Conservation (phyloP, 2,797 vertebrate species). For the Petrocephalus schoutedeni region DNA sequence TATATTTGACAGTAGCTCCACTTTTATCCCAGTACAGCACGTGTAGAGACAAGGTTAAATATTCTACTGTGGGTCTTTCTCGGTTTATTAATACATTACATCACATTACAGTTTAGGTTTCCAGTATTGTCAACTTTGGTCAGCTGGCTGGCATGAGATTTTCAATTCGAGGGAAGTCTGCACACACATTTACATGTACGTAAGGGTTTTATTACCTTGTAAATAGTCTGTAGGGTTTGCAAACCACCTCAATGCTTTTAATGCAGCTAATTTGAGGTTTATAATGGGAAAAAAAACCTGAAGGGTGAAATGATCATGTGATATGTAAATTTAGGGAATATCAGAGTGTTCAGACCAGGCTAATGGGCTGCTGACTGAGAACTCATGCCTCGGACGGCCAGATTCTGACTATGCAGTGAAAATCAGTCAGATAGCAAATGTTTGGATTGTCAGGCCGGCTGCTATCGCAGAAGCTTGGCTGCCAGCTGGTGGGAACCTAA, state of each 20-base stretch:
- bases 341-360: neutral
- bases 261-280: too few relatives aligned
- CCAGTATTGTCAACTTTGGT: too few relatives aligned
- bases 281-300: too few relatives aligned
- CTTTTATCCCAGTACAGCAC: neutral
- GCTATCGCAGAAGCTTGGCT: neutral
- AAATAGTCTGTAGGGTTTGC: too few relatives aligned
- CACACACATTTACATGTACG: too few relatives aligned
- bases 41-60: neutral
- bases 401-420: neutral
- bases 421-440: neutral
- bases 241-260: too few relatives aligned
- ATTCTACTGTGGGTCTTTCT: neutral
- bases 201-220: too few relatives aligned
- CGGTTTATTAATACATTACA: neutral
- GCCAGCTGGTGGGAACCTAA: neutral
- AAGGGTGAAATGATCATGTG: neutral
- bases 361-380: neutral
- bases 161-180: too few relatives aligned
- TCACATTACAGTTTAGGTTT: neutral
- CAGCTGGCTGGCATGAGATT: too few relatives aligned
- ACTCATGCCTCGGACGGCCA: neutral
- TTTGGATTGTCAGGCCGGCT: neutral
- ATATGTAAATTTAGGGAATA: neutral
- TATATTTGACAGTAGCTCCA: neutral